Base-by-base conservation (phyloP, 2,797 vertebrate species). In the Semotilus atromaculatus region DNA sequence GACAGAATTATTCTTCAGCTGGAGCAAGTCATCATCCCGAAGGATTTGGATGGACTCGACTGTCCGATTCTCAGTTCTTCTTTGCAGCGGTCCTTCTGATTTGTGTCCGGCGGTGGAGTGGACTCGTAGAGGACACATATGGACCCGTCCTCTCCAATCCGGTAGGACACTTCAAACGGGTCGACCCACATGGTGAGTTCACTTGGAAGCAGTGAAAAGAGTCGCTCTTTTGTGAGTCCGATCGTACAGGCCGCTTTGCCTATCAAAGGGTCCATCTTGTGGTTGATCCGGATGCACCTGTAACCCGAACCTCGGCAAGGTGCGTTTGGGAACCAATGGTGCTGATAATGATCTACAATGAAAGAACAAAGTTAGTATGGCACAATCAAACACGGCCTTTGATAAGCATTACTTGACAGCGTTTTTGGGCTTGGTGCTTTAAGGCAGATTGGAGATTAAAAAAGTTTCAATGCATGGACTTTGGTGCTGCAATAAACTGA, bases 141-240 rank as follows among this genome's bases (percentile, higher is more conserved):
- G 36, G 95, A 95, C 19, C 95, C 95, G 0, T 94, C 92, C 85
- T 96, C 95, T 3, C 95, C 95, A 70, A 95, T 96, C 14, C 95
- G 94, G 70, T 93, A 96, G 68, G 93, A 96, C 83, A 95, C 95
- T 89, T 96, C 95, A n/a, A 92, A 94, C 5, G 95, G 95, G 90
- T 95, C 95, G 23, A 96, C 91, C 95, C 95, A 96, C 86, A 96
- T 90, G 48, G 95, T 96, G 34, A 95, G 89, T 88, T 96, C 95
- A 3, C 94, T 93, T 66, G 95, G 95, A 8, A 95, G 87, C 48
- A 96, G 94, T 67, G 93, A 92, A 88, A 95, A 95, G 66, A 96
- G 94, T 83, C 89, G 92, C 84, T 93, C 90, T 67, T 89, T 92
- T 90, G 88, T 94, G 79, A 96, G 92, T 82, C 95, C 95, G 16